Base-by-base conservation (phyloP, 2,797 vertebrate genomes). In the Fistularia tabacaria region DNA sequence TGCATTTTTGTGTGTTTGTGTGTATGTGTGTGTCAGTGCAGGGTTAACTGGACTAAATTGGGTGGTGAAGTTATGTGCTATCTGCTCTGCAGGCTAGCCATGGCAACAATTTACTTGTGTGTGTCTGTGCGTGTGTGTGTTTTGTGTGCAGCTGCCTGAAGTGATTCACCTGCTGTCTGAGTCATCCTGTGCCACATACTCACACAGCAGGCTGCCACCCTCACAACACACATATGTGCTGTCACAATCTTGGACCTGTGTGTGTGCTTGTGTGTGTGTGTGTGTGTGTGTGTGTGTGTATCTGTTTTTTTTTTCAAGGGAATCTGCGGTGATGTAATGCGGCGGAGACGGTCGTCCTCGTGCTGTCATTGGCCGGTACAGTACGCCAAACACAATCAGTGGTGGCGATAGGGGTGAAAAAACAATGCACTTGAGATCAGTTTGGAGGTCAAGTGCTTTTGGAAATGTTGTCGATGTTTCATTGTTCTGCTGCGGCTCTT, bases 141-240 rank as follows among this genome's bases (percentile, higher is more conserved):
- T 46, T 13, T 54, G 48, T 15, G 44, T 37, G 25, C 45, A n/a
- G 39, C 44, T 11, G 74, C 54, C 37, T 10, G 69, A 13, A 69
- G 77, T 73, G 77, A 82, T 79, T 86, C 82, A 83, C 76, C 76
- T 80, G 70, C 74, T 64, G 64, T 57, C 56, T 77, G 69, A 82
- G 15, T 86, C 84, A 80, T 69, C 66, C 55, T 41, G 25, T 12
- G 39, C 14, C 51, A 52, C 43, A 57, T 12, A 38, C 57, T 54
- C 9, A 51, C 48, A 9, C 51, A 57, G 46, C 57, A 12, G n/a
- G 44, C 37, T 42, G 47, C 54, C 44, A 49, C 54, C 62, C 15
- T 48, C 63, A 62, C 51, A 6, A 25, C 25, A 11, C 54, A 53
- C 52, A 59, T 39, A 47, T 14, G 6, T 41, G 15, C 48, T 25